Base-by-base conservation (phyloP, 1,140 invertebrate genomes). In the Palaemon carinicauda region DNA sequence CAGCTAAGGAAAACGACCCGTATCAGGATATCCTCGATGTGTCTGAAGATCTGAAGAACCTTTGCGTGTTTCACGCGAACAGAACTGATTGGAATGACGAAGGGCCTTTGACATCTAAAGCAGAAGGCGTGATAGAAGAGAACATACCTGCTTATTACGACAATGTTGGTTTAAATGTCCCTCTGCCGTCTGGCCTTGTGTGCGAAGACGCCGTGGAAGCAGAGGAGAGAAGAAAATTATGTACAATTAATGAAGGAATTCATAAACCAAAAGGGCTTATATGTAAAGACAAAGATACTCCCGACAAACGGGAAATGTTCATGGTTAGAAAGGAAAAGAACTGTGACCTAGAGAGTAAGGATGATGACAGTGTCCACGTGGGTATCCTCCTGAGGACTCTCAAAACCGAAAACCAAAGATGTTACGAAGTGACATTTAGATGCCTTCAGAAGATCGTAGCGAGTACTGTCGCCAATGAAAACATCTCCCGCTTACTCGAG, bases 11-110 rank as follows among this genome's bases (percentile, higher is more conserved):
- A 52, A 82, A 15, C 15, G 54, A 52, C 53, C 77, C 9, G 4
- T 86, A 80, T 41, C 54, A 80, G 29, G 84, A 86, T 41, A 86
- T 86, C 27, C 52, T 86, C 21, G 51, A 86, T 52, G 80, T 86
- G 15, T 86, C 84, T 19, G 84, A 86, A 71, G 84, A 86, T 31
- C n/a, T 86, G 51, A 86, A 86, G 27, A 54, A 86, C 31, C 56
- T 86, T 9, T 86, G 84, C 27, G 52, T 80, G 9, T 86, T 86
- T 29, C 84, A 86, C 65, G 77, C 80, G 3, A 80, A 80, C 29
- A 86, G 71, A 50, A 27, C 77, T 0, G 3, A 24, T 15, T 24
- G 29, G 24, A 3, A 24, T 31, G 24, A 69, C 60, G 29, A 15
- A 3, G 29, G 65, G 65, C 24, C 14, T 17, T 14, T 21, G 65